Evolutionary conservation across 2,888 invertebrate genomes (phyloP).

Genomic region (Cylloceria caligata): DNA sequence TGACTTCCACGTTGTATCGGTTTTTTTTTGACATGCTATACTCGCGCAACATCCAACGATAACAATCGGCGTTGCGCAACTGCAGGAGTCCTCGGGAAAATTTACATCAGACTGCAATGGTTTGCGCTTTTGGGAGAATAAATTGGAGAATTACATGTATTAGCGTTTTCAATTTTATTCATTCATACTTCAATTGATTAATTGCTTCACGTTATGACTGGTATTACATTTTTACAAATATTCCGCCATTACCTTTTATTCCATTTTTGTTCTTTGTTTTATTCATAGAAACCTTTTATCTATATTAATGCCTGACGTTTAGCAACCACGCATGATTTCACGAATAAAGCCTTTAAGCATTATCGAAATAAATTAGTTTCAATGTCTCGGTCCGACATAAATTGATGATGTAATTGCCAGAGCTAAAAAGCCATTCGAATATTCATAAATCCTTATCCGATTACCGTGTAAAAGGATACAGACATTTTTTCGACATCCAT

Average conservation of each 20-base stretch:
- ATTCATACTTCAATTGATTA: slow-evolving; percentile 19
- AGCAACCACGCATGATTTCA: neutral
- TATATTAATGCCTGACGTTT: slow-evolving; percentile 34
- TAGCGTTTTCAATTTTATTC: slow-evolving; percentile 22
- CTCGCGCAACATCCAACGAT: slow-evolving; percentile 1
- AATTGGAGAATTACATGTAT: slow-evolving; percentile 13
- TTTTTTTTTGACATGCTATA: neutral
- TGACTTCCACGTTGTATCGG: slow-evolving; percentile 5
- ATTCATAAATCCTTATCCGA: slow-evolving; percentile 2
- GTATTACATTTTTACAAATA: slow-evolving; percentile 22
- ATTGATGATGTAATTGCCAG: slow-evolving; percentile 24
- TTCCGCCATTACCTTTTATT: neutral
- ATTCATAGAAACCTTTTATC: slow-evolving; percentile 41
- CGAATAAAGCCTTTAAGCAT: neutral
- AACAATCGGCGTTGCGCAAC: slow-evolving; percentile 35
- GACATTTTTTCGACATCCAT: slow-evolving; percentile 6
- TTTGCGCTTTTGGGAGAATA: neutral
- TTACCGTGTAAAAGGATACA: slow-evolving; percentile 12
- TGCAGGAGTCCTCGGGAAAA: neutral
- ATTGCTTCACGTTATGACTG: slow-evolving; percentile 17
- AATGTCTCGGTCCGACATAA: slow-evolving; percentile 15
- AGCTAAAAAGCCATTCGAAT: neutral
- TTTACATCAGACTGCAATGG: slow-evolving; percentile 6
- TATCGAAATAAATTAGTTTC: slow-evolving; percentile 32
- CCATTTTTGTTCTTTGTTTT: slow-evolving; percentile 19